Evolutionary conservation across 2,888 invertebrate genomes (phyloP).

Genomic region (Andrena praecox): DNA sequence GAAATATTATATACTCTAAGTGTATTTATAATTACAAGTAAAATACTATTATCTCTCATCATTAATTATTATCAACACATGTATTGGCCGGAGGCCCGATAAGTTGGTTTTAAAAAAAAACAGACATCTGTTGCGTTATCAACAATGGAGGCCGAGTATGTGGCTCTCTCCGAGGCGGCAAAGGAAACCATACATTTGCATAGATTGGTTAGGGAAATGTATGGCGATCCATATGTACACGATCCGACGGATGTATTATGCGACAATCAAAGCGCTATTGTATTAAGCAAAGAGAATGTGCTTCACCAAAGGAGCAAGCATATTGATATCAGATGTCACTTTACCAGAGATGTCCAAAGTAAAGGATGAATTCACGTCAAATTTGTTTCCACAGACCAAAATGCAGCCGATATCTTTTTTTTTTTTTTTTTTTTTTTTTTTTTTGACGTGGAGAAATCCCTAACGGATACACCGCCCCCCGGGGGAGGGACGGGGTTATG

Average conservation of each 20-base stretch:
- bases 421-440: too few species aligned
- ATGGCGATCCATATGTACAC: not conserved
- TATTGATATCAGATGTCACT: conserved; percentile 15
- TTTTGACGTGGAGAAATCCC: too few species aligned
- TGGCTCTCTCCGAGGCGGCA: not conserved
- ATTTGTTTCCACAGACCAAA: conserved; percentile 5
- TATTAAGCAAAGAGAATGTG: too few species aligned
- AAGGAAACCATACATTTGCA: conserved; percentile 13
- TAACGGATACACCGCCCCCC: too few species aligned
- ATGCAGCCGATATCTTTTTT: not conserved
- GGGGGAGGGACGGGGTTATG: too few species aligned
- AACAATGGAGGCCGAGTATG: conserved; percentile 15
- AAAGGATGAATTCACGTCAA: conserved; percentile 1
- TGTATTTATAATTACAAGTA: too few species aligned
- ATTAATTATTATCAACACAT: too few species aligned
- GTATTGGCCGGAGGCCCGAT: conserved; percentile 4
- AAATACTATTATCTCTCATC: too few species aligned
- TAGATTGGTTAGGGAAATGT: conserved; percentile 6
- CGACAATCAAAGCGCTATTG: conserved; percentile 6
- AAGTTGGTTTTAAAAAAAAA: conserved; percentile 15
- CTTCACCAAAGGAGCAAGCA: not conserved
- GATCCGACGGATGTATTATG: not conserved
- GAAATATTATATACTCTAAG: too few species aligned
- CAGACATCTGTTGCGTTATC: conserved; percentile 1
- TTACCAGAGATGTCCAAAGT: not conserved